Conservation (phyloP, 2,888 invertebrate species). For the Abrostola tripartita region DNA sequence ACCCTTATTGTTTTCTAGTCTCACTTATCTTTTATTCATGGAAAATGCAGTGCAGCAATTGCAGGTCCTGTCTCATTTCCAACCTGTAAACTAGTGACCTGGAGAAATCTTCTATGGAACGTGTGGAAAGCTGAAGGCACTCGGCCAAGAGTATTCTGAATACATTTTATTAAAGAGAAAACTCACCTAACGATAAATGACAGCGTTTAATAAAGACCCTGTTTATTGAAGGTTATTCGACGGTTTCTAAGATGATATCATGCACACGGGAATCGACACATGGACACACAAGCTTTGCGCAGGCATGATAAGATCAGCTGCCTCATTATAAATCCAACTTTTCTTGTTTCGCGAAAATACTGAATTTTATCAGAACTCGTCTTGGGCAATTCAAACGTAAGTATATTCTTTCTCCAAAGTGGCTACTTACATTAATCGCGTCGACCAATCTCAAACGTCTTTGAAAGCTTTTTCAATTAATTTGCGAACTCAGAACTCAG, state of each 20-base stretch:
- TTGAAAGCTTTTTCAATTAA: conserved; percentile 7
- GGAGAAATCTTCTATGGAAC: conserved; percentile 48
- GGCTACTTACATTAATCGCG: conserved; percentile 1
- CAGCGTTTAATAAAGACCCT: not conserved
- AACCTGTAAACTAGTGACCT: conserved; percentile 65
- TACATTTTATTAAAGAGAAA: conserved; percentile 2
- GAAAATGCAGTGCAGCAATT: conserved; percentile 64
- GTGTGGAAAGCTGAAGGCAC: conserved; percentile 37
- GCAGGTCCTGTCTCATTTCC: conserved; percentile 58
- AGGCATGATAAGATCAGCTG: conserved; percentile 5
- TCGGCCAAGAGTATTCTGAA: conserved; percentile 13
- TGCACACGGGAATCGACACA: not conserved
- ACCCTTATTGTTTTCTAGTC: conserved; percentile 63
- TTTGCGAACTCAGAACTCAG: not conserved
- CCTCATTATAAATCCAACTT: conserved; percentile 15
- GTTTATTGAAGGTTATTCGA: conserved; percentile 2
- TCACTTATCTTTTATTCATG: conserved; percentile 76
- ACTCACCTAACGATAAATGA: not conserved
- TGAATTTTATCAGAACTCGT: conserved; percentile 4
- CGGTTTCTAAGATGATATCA: conserved; percentile 1
- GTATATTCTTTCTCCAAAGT: not conserved
- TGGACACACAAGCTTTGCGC: not conserved
- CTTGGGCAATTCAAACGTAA: not conserved
- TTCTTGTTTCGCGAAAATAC: conserved; percentile 9
- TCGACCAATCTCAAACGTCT: not conserved